Evolutionary conservation across 2,888 invertebrate genomes (phyloP).

Genomic region (Cancer borealis): DNA sequence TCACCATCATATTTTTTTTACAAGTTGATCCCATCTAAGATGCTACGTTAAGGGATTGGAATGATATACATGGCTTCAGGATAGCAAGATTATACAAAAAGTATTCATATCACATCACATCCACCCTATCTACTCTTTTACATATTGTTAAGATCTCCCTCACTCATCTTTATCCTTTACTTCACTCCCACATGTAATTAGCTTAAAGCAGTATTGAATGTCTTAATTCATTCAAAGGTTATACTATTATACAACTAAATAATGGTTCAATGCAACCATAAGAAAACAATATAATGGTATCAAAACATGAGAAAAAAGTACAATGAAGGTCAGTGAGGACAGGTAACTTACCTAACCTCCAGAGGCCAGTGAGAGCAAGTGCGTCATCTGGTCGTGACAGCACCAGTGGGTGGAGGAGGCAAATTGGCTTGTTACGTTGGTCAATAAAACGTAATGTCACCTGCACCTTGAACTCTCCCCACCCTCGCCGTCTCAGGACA

Average conservation of each 20-base stretch:
- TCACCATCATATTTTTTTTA: background rate
- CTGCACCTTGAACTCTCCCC: constrained; percentile 74
- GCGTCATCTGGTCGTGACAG: constrained; percentile 64
- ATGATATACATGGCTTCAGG: background rate
- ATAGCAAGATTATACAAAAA: background rate
- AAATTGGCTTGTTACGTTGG: constrained; percentile 63
- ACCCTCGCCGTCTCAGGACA: constrained; percentile 65
- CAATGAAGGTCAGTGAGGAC: background rate
- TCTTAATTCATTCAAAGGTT: background rate
- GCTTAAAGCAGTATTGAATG: background rate
- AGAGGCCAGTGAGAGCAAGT: constrained; percentile 68
- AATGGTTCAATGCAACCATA: no score
- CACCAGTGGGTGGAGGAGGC: constrained; percentile 62
- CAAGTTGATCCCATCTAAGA: background rate
- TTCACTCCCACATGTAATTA: background rate
- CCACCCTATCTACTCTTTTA: background rate
- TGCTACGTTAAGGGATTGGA: background rate
- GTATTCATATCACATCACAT: background rate
- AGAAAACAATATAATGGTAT: no score
- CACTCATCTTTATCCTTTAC: background rate
- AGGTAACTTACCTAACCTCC: constrained; percentile 67
- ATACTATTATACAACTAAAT: no score
- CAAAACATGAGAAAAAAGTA: no score
- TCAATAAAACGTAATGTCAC: constrained; percentile 60
- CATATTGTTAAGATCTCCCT: background rate